Conservation (phyloP, 2,797 vertebrate species). For the Clarias laeviceps region DNA sequence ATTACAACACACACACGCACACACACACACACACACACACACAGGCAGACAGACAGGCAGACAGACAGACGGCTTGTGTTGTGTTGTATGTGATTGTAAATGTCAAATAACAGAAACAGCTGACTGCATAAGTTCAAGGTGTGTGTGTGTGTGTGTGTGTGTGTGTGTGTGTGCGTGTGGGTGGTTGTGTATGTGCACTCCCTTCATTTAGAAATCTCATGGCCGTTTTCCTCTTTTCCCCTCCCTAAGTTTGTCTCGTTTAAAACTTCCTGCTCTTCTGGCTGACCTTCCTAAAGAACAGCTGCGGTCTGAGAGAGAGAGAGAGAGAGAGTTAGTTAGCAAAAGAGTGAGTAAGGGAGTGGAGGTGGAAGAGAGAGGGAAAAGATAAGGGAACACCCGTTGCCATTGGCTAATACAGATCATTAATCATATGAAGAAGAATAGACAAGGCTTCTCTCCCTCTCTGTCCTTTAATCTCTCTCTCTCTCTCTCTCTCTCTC, state of each 20-base stretch:
- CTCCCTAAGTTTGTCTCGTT: neutral
- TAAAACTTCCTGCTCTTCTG: constrained; percentile 27
- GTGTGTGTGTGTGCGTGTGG: neutral
- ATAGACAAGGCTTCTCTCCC: neutral
- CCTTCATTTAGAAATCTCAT: neutral
- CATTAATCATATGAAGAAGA: constrained; percentile 1
- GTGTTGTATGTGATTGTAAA: neutral
- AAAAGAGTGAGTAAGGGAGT: neutral
- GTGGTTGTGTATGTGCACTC: neutral
- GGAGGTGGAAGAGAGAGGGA: neutral
- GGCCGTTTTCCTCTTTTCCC: neutral
- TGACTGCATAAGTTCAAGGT: neutral
- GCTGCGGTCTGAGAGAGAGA: neutral
- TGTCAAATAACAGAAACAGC: neutral
- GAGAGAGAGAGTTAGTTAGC: neutral
- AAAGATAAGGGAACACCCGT: neutral
- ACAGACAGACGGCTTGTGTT: neutral
- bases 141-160: constrained; percentile 17
- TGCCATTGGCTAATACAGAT: neutral
- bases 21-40: neutral
- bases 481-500: neutral
- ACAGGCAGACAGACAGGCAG: neutral
- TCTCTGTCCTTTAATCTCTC: neutral
- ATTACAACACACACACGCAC: neutral
- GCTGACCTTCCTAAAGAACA: constrained; percentile 25